Evolutionary conservation across 2,888 invertebrate genomes (phyloP), one percentile per base, ranked within the genome.

Genomic region (Agrochola circellaris): DNA sequence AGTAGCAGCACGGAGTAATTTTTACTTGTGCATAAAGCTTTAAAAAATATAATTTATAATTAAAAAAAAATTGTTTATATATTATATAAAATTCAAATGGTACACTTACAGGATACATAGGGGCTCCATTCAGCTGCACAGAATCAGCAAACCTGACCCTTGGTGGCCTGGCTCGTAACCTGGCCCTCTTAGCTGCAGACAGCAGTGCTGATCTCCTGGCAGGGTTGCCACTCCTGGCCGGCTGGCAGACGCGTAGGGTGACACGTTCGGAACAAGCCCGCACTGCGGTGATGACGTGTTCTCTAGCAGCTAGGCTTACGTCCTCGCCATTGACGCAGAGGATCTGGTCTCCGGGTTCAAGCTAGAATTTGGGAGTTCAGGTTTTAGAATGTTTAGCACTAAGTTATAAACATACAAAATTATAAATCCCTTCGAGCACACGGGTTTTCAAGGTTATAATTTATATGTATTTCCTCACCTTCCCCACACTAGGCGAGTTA

Each of bases 331-430:
- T 99, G 68, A 99, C 99, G 87, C 98, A 97, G 58, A 99, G 97
- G 89, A 99, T 99, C 94, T 99, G 99, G 93, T 99, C 99, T 9
- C 99, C 99, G 0, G 99, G 99, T 90, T 98, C 97, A 81, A 99
- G 95, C 97, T 98, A 95, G 26, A 96, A 93, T 51, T 58, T 11
- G 6, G 7, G 1, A 26, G 42, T 23, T 56, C 1, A n/a, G 13
- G n/a, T 56, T 56, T 54, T 54, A 11, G 54, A 9, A 23, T 4
- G 11, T 3, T 34, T 34, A 34, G 3, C 3, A 34, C 34, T 34
- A 34, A 34, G 5, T 34, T 34, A 34, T 34, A 34, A 34, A 34
- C 34, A 34, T 34, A 34, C 3, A 34, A 34, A 34, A 30, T 30
- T 30, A 30, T 34, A 34, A 3, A 34, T 34, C 34, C 34, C 34